Conservation (phyloP, 2,113 vertebrate genomes). For the Crotalus helleri region DNA sequence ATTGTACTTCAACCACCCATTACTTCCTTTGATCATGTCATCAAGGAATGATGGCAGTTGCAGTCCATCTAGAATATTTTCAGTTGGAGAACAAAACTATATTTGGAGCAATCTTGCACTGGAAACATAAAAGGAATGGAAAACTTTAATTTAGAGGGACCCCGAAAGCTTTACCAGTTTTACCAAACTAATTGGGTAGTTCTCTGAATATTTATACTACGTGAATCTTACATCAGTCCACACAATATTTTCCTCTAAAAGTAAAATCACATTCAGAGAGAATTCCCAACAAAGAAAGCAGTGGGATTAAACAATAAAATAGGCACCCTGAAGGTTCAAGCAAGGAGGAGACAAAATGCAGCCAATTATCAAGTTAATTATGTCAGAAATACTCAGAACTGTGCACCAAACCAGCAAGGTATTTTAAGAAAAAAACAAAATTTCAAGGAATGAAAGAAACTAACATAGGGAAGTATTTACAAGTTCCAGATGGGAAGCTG, state of each 20-base stretch:
- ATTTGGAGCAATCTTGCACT: neutral
- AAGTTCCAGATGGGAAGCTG: neutral
- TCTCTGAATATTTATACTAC: rapidly evolving
- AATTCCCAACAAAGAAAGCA: neutral
- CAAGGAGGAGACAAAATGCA: constrained; percentile 21
- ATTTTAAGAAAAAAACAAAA: neutral
- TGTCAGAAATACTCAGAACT: constrained; percentile 12
- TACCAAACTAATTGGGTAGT: neutral
- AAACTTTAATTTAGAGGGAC: too few species aligned
- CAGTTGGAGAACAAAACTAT: too few species aligned
- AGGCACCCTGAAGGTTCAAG: neutral
- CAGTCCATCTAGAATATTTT: too few species aligned
- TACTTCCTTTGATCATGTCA: too few species aligned
- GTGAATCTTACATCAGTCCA: neutral
- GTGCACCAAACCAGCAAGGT: constrained; percentile 30
- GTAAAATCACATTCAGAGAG: neutral
- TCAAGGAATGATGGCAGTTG: too few species aligned
- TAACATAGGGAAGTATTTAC: neutral
- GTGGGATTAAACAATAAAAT: neutral
- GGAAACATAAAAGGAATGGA: neutral
- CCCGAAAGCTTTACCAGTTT: neutral
- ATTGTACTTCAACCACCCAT: too few species aligned
- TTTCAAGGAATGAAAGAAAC: rapidly evolving
- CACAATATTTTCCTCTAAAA: neutral
- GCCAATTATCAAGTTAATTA: constrained; percentile 39